Conservation (phyloP, 2,113 vertebrate species). For the Rhinoptilus africanus region DNA sequence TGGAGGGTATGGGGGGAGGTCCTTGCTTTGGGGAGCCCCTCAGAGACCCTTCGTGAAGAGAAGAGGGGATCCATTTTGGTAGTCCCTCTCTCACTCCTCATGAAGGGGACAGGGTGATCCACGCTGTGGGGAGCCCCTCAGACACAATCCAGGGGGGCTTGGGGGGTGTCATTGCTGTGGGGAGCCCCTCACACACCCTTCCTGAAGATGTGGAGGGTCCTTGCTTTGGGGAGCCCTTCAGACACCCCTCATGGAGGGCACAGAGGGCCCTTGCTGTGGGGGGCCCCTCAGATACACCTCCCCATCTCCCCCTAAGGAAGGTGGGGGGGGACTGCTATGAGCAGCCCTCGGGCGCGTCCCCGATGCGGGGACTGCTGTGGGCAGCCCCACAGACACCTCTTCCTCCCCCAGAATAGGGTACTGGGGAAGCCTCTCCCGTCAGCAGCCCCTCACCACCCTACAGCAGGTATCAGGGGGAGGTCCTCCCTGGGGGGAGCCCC, state of each 20-base stretch:
- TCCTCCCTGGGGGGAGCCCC: background rate
- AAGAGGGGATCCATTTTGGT: too few species aligned
- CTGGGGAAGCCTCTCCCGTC: fast-evolving
- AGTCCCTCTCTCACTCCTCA: too few species aligned
- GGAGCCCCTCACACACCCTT: background rate
- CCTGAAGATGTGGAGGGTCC: fast-evolving
- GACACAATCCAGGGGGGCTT: background rate
- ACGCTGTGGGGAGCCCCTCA: background rate
- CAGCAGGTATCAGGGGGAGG: background rate
- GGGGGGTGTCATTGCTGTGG: too few species aligned
- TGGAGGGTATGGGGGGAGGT: fast-evolving
- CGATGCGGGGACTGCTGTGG: too few species aligned
- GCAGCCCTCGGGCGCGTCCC: background rate
- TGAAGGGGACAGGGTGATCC: background rate
- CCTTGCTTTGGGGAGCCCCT: background rate
- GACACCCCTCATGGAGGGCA: too few species aligned
- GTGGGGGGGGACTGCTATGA: background rate
- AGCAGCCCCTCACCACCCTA: background rate
- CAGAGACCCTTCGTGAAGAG: background rate
- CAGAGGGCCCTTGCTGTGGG: too few species aligned
- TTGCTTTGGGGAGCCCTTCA: background rate
- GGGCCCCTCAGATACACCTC: background rate
- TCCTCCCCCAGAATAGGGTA: background rate
- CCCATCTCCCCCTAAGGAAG: background rate
- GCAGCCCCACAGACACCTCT: background rate